phyloP scores from a whole-genome alignment of 2,888 invertebrate species.

The Machimus atricapillus region DNA sequence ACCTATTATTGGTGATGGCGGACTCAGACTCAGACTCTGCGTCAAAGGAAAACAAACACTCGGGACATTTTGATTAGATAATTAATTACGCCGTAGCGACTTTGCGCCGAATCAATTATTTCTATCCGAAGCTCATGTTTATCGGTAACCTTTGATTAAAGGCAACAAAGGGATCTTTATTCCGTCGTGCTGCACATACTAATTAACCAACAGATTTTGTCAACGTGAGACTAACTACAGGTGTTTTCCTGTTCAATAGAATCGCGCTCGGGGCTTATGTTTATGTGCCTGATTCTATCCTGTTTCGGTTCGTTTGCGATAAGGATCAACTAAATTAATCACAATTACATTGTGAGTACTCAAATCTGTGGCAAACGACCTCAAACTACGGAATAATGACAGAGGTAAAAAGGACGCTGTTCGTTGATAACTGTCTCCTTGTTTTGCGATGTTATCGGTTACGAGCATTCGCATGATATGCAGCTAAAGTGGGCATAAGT shows the following conservation, averaged over 20 bases:
- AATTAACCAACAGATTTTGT: constrained; percentile 40
- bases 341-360: neutral
- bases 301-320: neutral
- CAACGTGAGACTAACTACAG: constrained; percentile 48
- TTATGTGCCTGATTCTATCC: neutral
- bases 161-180: neutral
- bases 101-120: constrained; percentile 3
- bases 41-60: neutral
- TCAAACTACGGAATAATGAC: neutral
- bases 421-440: neutral
- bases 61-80: neutral
- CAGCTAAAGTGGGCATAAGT: neutral
- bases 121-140: neutral
- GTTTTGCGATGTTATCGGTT: neutral
- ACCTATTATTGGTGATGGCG: neutral
- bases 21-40: neutral
- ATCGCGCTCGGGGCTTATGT: neutral
- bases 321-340: neutral
- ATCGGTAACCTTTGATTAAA: neutral
- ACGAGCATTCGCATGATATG: neutral
- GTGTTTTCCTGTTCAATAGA: constrained; percentile 40
- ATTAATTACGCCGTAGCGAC: neutral
- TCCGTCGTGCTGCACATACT: neutral
- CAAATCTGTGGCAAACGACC: neutral
- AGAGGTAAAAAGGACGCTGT: neutral